Percentiles rank a stretch among this genome's conserved stretches.
phyloP scores from a whole-genome alignment of 1,140 invertebrate genomes.

The Euura lappo region DNA sequence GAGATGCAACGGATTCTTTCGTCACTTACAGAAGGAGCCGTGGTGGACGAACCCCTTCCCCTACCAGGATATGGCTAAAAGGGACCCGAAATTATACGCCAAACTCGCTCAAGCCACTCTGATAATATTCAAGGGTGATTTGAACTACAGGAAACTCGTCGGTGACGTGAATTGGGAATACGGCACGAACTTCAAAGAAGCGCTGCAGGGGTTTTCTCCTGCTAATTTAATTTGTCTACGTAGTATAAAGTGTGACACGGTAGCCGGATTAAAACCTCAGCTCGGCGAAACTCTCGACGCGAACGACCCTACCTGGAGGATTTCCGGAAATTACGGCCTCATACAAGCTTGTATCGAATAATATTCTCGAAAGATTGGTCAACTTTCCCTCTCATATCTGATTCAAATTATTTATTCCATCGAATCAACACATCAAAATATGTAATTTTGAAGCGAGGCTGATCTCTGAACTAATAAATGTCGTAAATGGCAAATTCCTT shows the following conservation, averaged over 20 bases:
- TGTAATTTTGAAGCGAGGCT: no score
- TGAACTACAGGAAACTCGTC: conserved; percentile 91
- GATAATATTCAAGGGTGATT: conserved; percentile 89
- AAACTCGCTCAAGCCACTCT: conserved; percentile 69
- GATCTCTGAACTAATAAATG: no score
- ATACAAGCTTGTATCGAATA: neutral
- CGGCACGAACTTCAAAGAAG: conserved; percentile 68
- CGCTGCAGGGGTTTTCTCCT: conserved; percentile 81
- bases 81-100: conserved; percentile 70
- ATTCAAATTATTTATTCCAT: no score
- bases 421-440: no score
- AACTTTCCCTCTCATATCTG: no score
- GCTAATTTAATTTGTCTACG: conserved; percentile 77
- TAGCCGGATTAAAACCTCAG: conserved; percentile 74
- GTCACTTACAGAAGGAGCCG: conserved; percentile 54
- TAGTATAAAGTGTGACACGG: conserved; percentile 86
- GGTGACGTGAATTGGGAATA: conserved; percentile 82
- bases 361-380: no score
- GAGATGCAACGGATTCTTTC: neutral
- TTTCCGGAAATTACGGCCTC: conserved; percentile 82
- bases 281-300: conserved; percentile 64
- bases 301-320: conserved; percentile 79
- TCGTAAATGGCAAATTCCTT: no score
- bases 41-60: conserved; percentile 86
- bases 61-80: conserved; percentile 75